Evolutionary conservation across 2,797 vertebrate species (phyloP), one percentile per base, ranked within the genome.

Genomic region (Gambelia wislizenii): DNA sequence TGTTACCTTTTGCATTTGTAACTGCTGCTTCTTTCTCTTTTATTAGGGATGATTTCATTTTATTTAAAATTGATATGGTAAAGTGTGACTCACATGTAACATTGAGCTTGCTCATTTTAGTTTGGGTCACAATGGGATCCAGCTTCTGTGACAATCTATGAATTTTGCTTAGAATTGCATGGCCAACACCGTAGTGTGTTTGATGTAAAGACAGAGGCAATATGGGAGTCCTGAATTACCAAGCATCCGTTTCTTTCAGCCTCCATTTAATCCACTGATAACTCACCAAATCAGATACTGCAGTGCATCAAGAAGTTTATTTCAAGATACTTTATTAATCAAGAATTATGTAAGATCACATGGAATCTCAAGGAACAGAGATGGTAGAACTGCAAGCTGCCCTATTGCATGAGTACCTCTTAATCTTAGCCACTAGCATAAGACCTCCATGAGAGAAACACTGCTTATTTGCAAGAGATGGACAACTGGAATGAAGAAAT

Each of bases 271-370:
- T 59, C 22, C 14, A 39, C 52, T 72, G 16, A 64, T 85, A 39
- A 82, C 16, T 82, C 13, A 76, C 72, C 47, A 86, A 86, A 86
- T 25, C 54, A 52, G 70, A 86, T 54, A 75, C 83, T 36, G 18
- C 42, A 82, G 18, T 42, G n/a, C 64, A 72, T 12, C 22, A 47
- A 86, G 76, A 13, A 13, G 4, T 75, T n/a, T 82, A 54, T 70
- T 81, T 86, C 84, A 89, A 78, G 67, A 81, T 76, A 75, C n/a
- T 89, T 89, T 86, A 86, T 86, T 89, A 86, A 86, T 67, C 70
- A 89, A 67, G 42, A 86, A 22, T 42, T n/a, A 85, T 49, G 81
- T 39, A 82, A 74, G 27, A 6, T 82, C 78, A 89, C 64, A 81
- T 72, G n/a, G 56, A 86, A 81, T 75, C n/a, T 52, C 36, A 77